These are phyloP conservation scores for Campopleginae sp. DNA, from an alignment of 2,888 invertebrate genomes.

Conservation along the genomic window DNA sequence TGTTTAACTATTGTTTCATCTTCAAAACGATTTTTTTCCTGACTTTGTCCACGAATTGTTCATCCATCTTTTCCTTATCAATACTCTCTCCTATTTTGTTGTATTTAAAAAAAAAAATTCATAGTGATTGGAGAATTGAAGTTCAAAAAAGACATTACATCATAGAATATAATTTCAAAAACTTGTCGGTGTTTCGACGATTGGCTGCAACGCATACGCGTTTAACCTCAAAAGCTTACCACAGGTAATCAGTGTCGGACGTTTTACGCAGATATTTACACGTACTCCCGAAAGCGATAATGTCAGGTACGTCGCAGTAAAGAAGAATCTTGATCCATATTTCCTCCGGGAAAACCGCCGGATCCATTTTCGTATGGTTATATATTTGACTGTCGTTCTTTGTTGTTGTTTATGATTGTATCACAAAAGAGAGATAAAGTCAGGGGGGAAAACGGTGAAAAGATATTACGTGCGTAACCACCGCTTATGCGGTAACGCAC, in stretches of 20 bases:
- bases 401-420: conserved; percentile 42
- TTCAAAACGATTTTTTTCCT: too few relatives aligned
- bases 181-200: conserved; percentile 14
- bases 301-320: conserved; percentile 83
- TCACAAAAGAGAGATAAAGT: conserved; percentile 41
- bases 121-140: neutral
- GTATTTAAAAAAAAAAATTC: neutral
- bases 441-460: neutral
- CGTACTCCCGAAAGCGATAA: conserved; percentile 83
- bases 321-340: conserved; percentile 84
- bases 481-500: conserved; percentile 27
- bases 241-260: conserved; percentile 82
- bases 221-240: conserved; percentile 80
- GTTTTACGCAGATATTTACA: conserved; percentile 83
- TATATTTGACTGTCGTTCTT: neutral
- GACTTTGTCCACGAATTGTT: neutral
- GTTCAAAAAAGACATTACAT: neutral
- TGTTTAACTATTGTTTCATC: too few relatives aligned
- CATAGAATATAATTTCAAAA: neutral
- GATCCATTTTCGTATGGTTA: conserved; percentile 78
- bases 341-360: conserved; percentile 83
- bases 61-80: neutral
- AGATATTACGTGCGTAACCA: conserved; percentile 15
- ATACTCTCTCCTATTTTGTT: neutral
- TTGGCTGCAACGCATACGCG: neutral